phyloP scores from a whole-genome alignment of 2,113 vertebrate genomes.

The Grammomys surdaster region DNA sequence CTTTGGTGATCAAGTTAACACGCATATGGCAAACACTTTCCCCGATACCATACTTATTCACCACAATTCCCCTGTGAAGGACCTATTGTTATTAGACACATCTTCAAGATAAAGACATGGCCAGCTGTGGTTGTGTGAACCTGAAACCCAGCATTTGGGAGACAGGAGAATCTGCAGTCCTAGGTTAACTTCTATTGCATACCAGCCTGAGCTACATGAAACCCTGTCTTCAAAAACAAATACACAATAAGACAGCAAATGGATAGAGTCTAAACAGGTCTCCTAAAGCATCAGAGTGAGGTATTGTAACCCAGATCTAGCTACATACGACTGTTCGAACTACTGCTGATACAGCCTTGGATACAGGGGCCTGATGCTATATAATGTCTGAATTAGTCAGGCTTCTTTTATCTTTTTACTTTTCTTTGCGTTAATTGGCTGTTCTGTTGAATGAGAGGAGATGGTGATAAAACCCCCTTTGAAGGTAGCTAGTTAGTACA shows the following conservation, averaged over 20 bases:
- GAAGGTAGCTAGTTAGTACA: neutral
- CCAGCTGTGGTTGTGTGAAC: neutral
- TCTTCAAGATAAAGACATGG: neutral
- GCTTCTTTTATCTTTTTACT: neutral
- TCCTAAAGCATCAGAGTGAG: neutral
- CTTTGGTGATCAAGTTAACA: neutral
- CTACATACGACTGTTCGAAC: neutral
- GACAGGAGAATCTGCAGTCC: neutral
- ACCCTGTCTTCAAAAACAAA: neutral
- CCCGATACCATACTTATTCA: neutral
- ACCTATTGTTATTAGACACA: neutral
- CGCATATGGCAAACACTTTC: neutral
- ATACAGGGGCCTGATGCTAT: neutral
- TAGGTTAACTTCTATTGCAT: neutral
- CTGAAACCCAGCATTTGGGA: neutral
- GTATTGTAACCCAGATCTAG: neutral
- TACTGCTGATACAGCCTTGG: neutral
- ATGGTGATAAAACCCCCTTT: neutral
- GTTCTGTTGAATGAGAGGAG: neutral
- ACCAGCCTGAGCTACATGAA: neutral
- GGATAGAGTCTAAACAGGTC: neutral
- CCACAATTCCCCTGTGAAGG: rapidly evolving
- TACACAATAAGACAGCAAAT: too few species aligned
- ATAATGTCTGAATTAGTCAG: neutral
- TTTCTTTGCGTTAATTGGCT: neutral